Evolutionary conservation across 2,888 invertebrate species (phyloP).

Genomic region (Sialis fuliginosa): DNA sequence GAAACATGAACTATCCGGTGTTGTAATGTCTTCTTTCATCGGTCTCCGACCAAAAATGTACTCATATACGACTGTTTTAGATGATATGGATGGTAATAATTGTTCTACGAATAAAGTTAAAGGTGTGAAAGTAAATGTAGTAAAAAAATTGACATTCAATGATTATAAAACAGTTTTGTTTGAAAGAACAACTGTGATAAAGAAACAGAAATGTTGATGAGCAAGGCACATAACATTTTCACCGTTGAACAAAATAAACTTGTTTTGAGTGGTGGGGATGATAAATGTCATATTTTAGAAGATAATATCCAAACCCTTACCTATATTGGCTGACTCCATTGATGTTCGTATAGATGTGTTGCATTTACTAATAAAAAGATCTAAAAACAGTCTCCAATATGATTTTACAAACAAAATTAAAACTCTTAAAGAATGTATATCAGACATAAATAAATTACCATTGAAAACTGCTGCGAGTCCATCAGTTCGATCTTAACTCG

Average conservation of each 20-base stretch:
- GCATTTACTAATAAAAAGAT: too few species aligned
- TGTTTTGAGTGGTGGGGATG: slow-evolving; percentile 2
- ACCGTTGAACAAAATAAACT: neutral
- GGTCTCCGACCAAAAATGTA: slow-evolving; percentile 9
- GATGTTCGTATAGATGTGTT: too few species aligned
- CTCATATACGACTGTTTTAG: neutral
- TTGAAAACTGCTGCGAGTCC: too few species aligned
- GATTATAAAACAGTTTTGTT: neutral
- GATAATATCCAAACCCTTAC: slow-evolving; percentile 3
- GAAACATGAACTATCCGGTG: slow-evolving; percentile 7
- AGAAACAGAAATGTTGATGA: neutral
- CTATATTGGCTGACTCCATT: too few species aligned
- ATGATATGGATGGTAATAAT: neutral
- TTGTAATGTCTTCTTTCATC: slow-evolving; percentile 5
- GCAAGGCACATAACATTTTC: neutral
- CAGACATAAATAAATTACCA: too few species aligned
- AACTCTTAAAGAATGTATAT: too few species aligned
- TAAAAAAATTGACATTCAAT: neutral
- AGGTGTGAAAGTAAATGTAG: neutral
- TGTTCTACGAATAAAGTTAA: neutral
- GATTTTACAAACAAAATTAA: too few species aligned
- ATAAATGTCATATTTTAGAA: slow-evolving; percentile 1
- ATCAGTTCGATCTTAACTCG: too few species aligned
- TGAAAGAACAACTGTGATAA: neutral
- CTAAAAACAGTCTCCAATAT: too few species aligned